Evolutionary conservation across 2,113 vertebrate genomes (phyloP).

Genomic region (Crotalus tigris): DNA sequence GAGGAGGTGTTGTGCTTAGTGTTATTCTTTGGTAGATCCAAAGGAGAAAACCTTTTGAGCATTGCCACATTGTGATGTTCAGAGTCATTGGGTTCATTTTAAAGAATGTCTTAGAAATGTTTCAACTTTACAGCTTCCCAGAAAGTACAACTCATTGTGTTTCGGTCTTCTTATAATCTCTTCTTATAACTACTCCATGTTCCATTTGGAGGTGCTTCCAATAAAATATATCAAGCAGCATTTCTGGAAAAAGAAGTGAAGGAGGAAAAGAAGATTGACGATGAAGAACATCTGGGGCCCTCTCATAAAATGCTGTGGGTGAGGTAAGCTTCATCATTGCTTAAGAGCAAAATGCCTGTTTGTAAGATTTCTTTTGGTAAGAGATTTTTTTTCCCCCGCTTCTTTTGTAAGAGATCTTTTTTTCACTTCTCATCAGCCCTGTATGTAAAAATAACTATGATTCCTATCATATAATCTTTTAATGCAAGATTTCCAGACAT

Average conservation of each 20-base stretch:
- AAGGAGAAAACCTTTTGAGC: background rate
- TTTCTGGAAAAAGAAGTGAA: background rate
- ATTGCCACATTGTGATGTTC: background rate
- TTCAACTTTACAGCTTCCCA: background rate
- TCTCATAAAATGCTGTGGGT: background rate
- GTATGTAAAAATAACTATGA: background rate
- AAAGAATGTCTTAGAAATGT: background rate
- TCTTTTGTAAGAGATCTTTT: background rate
- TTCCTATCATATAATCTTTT: background rate
- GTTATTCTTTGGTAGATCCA: background rate
- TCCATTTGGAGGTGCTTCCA: background rate
- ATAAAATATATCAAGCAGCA: background rate
- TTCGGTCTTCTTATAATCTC: background rate
- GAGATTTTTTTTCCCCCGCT: background rate
- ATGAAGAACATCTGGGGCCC: background rate
- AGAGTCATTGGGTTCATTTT: background rate
- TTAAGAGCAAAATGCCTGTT: background rate
- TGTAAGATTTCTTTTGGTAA: background rate
- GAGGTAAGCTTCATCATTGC: background rate
- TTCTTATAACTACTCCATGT: background rate
- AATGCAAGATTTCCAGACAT: background rate
- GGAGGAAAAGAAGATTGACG: background rate
- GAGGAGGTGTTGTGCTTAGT: background rate
- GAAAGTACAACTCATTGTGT: background rate
- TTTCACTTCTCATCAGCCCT: background rate